A percentile compares a stretch with the other conserved stretches of the same genome.
phyloP scores from a whole-genome alignment of 2,113 vertebrate genomes.

The Megalops atlanticus region DNA sequence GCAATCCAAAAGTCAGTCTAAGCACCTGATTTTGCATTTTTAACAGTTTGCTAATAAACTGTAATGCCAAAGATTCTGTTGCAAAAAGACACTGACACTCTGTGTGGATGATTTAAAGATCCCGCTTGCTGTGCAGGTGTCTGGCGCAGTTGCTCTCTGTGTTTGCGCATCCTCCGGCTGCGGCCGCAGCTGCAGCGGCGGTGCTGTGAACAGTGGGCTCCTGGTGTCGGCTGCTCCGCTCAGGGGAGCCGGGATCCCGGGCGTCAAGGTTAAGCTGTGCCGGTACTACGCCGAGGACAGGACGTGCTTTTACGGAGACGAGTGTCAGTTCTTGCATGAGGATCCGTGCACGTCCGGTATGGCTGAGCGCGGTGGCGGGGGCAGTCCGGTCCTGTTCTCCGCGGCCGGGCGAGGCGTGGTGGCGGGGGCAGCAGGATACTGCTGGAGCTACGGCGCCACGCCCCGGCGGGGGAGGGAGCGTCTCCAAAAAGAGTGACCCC shows the following conservation, averaged over 20 bases:
- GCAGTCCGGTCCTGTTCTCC: conserved; percentile 75
- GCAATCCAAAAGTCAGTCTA: too few relatives aligned
- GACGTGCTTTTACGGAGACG: conserved; percentile 96
- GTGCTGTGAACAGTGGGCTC: conserved; percentile 81
- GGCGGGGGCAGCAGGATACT: too few relatives aligned
- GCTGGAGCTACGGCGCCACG: conserved; percentile 64
- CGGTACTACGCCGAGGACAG: conserved; percentile 95
- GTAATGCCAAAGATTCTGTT: too few relatives aligned
- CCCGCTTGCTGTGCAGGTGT: conserved; percentile 60
- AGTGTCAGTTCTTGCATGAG: conserved; percentile 94
- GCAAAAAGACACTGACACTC: too few relatives aligned
- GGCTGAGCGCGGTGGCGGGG: conserved; percentile 75
- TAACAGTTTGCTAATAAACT: too few relatives aligned
- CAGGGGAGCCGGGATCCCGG: conserved; percentile 70
- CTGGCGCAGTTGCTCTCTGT: conserved; percentile 69
- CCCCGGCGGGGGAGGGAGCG: conserved; percentile 58
- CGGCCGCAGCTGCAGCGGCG: conserved; percentile 64
- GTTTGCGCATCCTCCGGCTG: conserved; percentile 74
- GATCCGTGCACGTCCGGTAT: conserved; percentile 80
- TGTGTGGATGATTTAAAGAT: too few relatives aligned
- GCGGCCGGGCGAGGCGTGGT: conserved; percentile 68
- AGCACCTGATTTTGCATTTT: too few relatives aligned
- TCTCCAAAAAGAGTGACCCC: conserved; percentile 76
- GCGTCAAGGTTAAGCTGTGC: conserved; percentile 90
- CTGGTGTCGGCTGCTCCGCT: conserved; percentile 76